Conservation (phyloP, 2,113 vertebrate genomes). For the Microcebus jonahi region DNA sequence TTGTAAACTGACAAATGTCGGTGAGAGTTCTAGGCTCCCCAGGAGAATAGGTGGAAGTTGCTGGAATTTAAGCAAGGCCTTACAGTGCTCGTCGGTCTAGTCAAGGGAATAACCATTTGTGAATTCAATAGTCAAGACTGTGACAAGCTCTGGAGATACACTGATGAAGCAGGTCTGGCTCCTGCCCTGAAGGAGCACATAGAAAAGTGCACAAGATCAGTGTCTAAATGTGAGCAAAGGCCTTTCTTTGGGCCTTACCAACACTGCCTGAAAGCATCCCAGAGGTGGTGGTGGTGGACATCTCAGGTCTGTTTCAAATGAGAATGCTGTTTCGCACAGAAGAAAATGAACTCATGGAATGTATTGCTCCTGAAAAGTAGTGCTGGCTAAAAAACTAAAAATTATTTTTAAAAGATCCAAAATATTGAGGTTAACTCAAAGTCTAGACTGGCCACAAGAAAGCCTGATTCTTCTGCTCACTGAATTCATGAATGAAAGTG, state of each 20-base stretch:
- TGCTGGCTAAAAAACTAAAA: not conserved
- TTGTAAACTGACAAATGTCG: not conserved
- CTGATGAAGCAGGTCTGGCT: not conserved
- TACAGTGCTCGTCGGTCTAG: not conserved
- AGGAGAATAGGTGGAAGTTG: not conserved
- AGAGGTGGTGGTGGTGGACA: not conserved
- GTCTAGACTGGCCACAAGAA: not conserved
- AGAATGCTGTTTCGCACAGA: not conserved
- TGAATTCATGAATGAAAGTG: not conserved
- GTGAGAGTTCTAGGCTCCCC: not conserved
- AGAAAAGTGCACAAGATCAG: not conserved
- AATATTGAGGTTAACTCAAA: slow-evolving; percentile 21
- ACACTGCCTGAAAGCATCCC: not conserved
- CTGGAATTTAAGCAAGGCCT: not conserved
- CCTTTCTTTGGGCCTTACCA: not conserved
- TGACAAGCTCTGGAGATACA: not conserved
- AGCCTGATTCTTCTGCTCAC: not conserved
- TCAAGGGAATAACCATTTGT: not conserved
- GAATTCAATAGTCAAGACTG: not conserved
- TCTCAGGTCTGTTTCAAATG: not conserved
- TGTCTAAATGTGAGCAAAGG: not conserved
- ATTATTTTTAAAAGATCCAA: slow-evolving; percentile 4
- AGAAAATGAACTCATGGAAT: not conserved
- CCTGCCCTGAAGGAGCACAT: not conserved
- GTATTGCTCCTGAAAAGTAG: not conserved